Conservation (phyloP, 2,888 invertebrate species). For the Heteromurus nitidus region DNA sequence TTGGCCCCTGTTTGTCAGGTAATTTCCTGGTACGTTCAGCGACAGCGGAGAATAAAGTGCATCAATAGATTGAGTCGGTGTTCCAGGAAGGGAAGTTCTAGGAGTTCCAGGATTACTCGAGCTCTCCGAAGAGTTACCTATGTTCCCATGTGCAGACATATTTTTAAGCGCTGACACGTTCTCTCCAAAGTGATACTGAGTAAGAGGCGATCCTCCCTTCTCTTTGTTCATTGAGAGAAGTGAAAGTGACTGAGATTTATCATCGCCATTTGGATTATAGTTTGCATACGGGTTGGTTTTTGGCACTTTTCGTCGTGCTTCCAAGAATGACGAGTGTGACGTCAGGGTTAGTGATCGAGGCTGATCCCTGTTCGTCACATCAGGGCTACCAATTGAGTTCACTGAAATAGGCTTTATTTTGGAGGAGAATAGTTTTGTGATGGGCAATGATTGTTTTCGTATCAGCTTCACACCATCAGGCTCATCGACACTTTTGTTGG, state of each 20-base stretch:
- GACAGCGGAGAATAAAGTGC: constrained; percentile 64
- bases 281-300: constrained; percentile 73
- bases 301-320: constrained; percentile 70
- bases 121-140: constrained; percentile 72
- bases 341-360: constrained; percentile 27
- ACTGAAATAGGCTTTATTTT: constrained; percentile 1
- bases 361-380: constrained; percentile 17
- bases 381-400: not conserved
- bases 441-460: constrained; percentile 47
- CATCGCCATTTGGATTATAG: constrained; percentile 58
- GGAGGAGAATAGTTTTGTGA: constrained; percentile 29
- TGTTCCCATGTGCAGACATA: constrained; percentile 18
- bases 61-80: constrained; percentile 73
- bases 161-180: constrained; percentile 36
- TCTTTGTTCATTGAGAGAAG: not conserved
- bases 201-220: not conserved
- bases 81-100: constrained; percentile 70
- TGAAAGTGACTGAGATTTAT: constrained; percentile 1
- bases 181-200: constrained; percentile 43
- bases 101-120: constrained; percentile 72
- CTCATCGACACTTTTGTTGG: constrained; percentile 40
- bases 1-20: constrained; percentile 19
- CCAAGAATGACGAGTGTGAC: constrained; percentile 41
- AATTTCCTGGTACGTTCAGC: constrained; percentile 15
- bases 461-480: constrained; percentile 32